Evolutionary conservation across 2,888 invertebrate genomes (phyloP).

Genomic region (Punctoribates punctum): DNA sequence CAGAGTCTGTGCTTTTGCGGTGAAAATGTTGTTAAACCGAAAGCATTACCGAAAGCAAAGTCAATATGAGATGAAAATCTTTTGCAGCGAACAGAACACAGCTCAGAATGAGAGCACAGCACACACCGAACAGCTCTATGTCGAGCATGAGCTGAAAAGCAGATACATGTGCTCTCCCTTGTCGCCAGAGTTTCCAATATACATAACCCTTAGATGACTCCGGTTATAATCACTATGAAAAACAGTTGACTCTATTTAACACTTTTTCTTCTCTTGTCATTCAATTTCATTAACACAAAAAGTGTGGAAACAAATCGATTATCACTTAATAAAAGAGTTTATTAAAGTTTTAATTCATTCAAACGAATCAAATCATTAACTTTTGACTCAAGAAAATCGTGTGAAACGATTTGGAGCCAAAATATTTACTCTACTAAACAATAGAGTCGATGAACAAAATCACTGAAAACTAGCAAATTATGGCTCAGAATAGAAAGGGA

Average conservation of each 20-base stretch:
- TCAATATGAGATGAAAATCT: conserved; percentile 26
- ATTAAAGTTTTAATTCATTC: too few species aligned
- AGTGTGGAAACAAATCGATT: background rate
- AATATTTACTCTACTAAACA: too few species aligned
- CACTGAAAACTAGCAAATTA: background rate
- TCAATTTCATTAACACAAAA: too few species aligned
- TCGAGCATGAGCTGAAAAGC: conserved; percentile 5
- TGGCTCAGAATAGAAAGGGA: background rate
- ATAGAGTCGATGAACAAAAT: too few species aligned
- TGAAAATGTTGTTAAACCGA: conserved; percentile 27
- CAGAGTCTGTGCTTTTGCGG: conserved; percentile 2
- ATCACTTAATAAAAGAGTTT: too few species aligned
- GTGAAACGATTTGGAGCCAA: too few species aligned
- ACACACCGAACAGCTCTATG: background rate
- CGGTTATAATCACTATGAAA: background rate
- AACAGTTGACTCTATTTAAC: background rate
- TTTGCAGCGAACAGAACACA: background rate
- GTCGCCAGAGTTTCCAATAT: background rate
- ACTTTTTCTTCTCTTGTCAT: background rate
- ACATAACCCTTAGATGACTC: background rate
- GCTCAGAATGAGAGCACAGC: background rate
- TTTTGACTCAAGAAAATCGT: too few species aligned
- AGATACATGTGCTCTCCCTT: too few species aligned
- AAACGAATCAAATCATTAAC: too few species aligned
- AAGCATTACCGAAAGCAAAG: conserved; percentile 31